These are phyloP conservation scores for Drymodes brunneopygia DNA, from an alignment of 2,113 vertebrate species.

Conservation along the genomic window DNA sequence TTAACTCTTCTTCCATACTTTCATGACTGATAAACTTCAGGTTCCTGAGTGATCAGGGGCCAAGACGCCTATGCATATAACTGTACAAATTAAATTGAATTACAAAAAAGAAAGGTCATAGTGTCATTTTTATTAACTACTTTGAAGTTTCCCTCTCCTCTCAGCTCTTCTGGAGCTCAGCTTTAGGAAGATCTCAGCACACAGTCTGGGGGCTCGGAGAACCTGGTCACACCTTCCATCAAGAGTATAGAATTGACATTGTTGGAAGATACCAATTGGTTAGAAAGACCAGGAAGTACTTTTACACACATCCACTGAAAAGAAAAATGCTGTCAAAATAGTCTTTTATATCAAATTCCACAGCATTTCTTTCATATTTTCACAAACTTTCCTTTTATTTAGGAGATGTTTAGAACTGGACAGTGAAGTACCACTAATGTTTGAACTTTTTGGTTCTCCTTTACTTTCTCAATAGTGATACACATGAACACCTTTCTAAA, in stretches of 20 bases:
- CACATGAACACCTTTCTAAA: not conserved
- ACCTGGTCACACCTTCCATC: not conserved
- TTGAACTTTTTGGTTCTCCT: not conserved
- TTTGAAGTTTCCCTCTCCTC: not conserved
- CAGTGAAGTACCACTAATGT: not conserved
- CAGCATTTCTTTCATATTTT: not conserved
- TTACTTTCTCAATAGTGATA: not conserved
- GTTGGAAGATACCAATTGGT: not conserved
- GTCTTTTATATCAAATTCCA: not conserved
- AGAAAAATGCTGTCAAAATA: not conserved
- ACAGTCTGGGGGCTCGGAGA: not conserved
- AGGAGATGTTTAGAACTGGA: not conserved
- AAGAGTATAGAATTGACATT: not conserved
- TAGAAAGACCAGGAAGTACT: not conserved
- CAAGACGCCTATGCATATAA: not conserved
- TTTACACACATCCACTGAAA: not conserved
- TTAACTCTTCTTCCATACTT: not conserved
- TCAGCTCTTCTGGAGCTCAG: not conserved
- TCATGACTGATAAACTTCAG: not conserved
- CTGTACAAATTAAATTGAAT: not conserved
- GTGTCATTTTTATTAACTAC: not conserved
- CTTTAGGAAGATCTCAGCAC: not conserved
- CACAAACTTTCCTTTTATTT: not conserved
- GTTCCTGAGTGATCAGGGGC: not conserved
- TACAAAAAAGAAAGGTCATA: not conserved